Conservation (phyloP, 2,888 invertebrate species). For the Tuberolachnus salignus region DNA sequence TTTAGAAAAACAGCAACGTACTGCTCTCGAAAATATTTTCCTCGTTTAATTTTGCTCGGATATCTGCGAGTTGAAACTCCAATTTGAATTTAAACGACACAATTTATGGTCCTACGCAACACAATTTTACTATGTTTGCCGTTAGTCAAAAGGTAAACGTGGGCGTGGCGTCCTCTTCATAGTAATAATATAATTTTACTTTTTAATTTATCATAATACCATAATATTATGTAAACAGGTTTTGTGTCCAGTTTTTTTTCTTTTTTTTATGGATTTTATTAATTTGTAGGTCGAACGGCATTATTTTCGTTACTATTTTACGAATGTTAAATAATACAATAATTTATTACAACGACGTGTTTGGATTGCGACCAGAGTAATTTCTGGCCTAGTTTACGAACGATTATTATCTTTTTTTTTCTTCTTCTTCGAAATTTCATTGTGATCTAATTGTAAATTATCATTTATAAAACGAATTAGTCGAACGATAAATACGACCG, state of each 20-base stretch:
- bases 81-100: too few relatives aligned
- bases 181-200: too few relatives aligned
- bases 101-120: too few relatives aligned
- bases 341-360: too few relatives aligned
- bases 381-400: constrained; percentile 5
- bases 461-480: constrained; percentile 4
- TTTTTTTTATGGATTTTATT: constrained; percentile 10
- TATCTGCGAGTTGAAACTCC: too few relatives aligned
- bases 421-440: background rate
- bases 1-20: too few relatives aligned
- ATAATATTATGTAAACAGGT: constrained; percentile 10
- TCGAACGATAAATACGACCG: background rate
- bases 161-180: too few relatives aligned
- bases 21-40: too few relatives aligned
- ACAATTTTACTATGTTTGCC: too few relatives aligned
- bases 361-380: constrained; percentile 1
- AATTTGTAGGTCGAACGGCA: background rate
- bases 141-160: too few relatives aligned
- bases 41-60: too few relatives aligned
- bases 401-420: constrained; percentile 8
- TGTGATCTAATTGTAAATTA: background rate
- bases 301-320: background rate
- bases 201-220: constrained; percentile 13
- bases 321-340: background rate
- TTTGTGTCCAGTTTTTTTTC: constrained; percentile 36